phyloP scores from a whole-genome alignment of 2,113 vertebrate genomes.

The Chionis minor region DNA sequence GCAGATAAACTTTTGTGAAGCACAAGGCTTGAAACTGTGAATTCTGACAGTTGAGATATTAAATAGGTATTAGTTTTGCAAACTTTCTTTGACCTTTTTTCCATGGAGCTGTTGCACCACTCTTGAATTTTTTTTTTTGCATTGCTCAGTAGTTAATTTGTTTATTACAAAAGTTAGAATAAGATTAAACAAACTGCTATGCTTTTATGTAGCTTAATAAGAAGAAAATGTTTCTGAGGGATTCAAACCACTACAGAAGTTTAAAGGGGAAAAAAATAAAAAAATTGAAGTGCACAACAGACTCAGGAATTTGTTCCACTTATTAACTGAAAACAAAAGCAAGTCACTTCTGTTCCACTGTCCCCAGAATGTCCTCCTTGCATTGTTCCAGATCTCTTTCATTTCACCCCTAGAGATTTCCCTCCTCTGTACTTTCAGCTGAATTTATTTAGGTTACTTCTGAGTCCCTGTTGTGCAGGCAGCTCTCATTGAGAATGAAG shows the following conservation, averaged over 20 bases:
- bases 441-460: background rate
- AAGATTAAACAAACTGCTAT: conserved; percentile 72
- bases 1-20: accelerated
- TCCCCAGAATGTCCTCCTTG: conserved; percentile 37
- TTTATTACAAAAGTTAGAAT: conserved; percentile 71
- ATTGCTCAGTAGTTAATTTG: conserved; percentile 54
- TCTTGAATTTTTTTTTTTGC: background rate
- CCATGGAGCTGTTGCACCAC: background rate
- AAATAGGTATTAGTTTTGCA: background rate
- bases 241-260: conserved; percentile 56
- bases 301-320: conserved; percentile 57
- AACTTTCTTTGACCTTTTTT: conserved; percentile 51
- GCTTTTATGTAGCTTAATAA: conserved; percentile 72
- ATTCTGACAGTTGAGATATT: background rate
- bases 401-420: background rate
- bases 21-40: background rate
- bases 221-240: conserved; percentile 70
- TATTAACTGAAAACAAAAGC: conserved; percentile 63
- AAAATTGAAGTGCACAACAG: conserved; percentile 8
- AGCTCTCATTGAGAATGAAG: background rate
- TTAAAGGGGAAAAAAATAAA: background rate
- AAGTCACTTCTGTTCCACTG: background rate
- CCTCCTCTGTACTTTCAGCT: background rate
- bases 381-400: conserved; percentile 18
- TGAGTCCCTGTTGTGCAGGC: background rate